phyloP scores from a whole-genome alignment of 2,797 vertebrate species.

The Cirrhinus mrigala region DNA sequence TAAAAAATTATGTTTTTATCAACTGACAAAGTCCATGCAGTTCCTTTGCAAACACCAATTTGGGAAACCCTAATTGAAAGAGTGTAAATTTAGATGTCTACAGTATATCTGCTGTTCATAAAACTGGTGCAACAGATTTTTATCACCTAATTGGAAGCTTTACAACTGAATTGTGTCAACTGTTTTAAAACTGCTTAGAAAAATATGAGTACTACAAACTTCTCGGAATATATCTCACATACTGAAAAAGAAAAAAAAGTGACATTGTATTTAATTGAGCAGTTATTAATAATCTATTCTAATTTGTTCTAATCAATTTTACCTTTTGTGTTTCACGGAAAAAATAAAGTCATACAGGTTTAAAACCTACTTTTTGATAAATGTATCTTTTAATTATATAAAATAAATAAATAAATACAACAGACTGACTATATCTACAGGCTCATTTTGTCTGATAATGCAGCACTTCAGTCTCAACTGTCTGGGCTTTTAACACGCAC shows the following conservation, averaged over 20 bases:
- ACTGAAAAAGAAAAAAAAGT: not conserved
- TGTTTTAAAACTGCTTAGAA: not conserved
- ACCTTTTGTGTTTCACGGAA: not conserved
- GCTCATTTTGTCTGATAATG: not conserved
- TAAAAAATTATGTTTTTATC: too few species aligned
- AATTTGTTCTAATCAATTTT: not conserved
- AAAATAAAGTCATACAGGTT: not conserved
- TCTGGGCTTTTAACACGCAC: conserved; percentile 9
- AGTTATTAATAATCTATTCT: not conserved
- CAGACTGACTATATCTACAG: not conserved
- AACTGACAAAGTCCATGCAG: too few species aligned
- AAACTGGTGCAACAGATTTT: too few species aligned
- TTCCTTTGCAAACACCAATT: too few species aligned
- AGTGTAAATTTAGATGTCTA: too few species aligned
- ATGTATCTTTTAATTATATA: not conserved
- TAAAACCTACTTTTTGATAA: not conserved
- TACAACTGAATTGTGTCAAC: not conserved
- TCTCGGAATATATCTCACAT: not conserved
- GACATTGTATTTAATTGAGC: not conserved
- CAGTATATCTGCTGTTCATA: too few species aligned
- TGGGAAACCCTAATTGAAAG: too few species aligned
- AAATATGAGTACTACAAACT: not conserved
- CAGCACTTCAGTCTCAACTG: conserved; percentile 4
- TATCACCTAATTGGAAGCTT: not conserved
- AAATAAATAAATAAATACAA: conserved; percentile 6